These are phyloP conservation scores for Eriocheir sinensis DNA, from an alignment of 1,140 invertebrate species.

Conservation along the genomic window DNA sequence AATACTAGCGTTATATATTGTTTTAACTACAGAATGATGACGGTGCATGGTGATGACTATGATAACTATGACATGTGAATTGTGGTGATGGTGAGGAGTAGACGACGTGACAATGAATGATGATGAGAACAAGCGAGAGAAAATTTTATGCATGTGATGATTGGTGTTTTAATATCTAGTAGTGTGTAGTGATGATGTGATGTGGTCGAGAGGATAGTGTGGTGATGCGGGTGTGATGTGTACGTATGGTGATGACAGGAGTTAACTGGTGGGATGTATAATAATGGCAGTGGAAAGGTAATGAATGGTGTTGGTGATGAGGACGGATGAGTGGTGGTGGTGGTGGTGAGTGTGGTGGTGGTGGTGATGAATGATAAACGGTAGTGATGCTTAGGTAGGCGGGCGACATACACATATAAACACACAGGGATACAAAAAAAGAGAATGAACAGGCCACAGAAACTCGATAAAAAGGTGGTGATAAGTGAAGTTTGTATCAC, in stretches of 20 bases:
- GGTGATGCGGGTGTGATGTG: not conserved
- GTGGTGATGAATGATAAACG: not conserved
- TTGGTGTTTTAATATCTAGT: too few species aligned
- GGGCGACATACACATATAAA: not conserved
- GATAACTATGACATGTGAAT: too few species aligned
- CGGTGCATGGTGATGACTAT: too few species aligned
- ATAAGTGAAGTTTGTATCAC: too few species aligned
- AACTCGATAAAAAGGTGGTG: not conserved
- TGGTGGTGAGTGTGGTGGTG: not conserved
- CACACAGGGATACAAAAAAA: too few species aligned
- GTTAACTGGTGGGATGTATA: too few species aligned
- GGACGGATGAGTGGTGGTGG: not conserved
- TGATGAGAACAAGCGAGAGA: too few species aligned
- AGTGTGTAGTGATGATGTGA: not conserved
- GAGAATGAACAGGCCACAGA: not conserved
- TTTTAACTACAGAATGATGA: too few species aligned
- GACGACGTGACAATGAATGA: not conserved
- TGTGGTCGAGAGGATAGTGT: not conserved
- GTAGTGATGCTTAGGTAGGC: not conserved
- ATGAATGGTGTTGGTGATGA: not conserved
- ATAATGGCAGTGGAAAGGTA: not conserved
- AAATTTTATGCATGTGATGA: too few species aligned
- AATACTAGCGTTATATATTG: not conserved
- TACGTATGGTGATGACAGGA: not conserved
- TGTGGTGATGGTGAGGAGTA: not conserved